Evolutionary conservation across 2,113 vertebrate genomes (phyloP).

Genomic region (Salvelinus sp.): DNA sequence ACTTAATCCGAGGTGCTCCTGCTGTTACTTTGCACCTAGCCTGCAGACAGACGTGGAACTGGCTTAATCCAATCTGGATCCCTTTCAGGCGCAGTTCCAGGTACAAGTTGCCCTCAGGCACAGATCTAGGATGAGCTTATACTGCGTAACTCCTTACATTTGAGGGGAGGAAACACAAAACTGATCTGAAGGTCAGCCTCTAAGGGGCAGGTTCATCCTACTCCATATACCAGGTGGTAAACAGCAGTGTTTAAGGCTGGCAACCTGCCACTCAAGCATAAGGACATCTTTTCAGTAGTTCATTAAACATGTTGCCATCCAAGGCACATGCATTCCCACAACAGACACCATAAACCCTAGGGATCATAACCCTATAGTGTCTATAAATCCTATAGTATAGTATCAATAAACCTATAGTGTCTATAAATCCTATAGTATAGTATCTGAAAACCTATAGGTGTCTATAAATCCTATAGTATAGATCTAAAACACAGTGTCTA

Average conservation of each 20-base stretch:
- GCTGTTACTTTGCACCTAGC: no score
- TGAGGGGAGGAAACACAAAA: neutral
- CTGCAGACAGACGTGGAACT: neutral
- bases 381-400: no score
- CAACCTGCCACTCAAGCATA: neutral
- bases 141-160: neutral
- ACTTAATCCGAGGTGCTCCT: no score
- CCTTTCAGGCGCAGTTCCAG: neutral
- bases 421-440: no score
- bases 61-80: neutral
- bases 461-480: no score
- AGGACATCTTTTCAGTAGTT: neutral
- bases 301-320: neutral
- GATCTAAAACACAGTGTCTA: no score
- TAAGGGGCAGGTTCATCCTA: neutral
- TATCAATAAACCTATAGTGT: no score
- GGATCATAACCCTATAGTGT: no score
- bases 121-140: neutral
- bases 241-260: conserved; percentile 14
- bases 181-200: neutral
- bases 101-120: neutral
- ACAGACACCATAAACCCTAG: neutral
- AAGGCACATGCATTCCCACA: neutral
- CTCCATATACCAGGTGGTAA: neutral
- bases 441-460: no score